Base-by-base conservation (phyloP, 2,797 vertebrate genomes). In the Smutsia temminckii region DNA sequence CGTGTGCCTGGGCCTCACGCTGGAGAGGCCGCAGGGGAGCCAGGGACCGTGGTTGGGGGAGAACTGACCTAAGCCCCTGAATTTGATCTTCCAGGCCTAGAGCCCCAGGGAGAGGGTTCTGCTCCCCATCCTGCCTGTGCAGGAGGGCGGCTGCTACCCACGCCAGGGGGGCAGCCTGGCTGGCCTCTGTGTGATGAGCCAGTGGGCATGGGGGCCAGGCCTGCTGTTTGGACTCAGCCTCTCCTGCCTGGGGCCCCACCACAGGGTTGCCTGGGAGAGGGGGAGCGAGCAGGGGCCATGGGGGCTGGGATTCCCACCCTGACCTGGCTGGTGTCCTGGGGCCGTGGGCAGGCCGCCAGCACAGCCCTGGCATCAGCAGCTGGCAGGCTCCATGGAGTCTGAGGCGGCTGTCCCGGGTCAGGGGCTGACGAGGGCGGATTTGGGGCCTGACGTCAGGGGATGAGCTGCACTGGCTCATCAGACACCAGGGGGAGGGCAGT, bases 391-490 rank as follows among this genome's bases (percentile, higher is more conserved):
- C n/a, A 61, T 53, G 63, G 27, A 27, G 85, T 0, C 11, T 1
- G 3, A 20, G 53, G 81, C 75, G 2, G 92, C 51, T 32, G 78
- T 68, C 85, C 74, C 21, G 13, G 18, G 77, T n/a, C 68, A 34
- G 89, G 63, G 85, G 77, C 84, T 91, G 78, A 85, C 13, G 8
- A 89, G 79, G 25, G 37, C 89, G 66, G 90, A 86, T 93, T 96
- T 94, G 63, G 66, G 92, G 77, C 63, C 95, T 97, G 97, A 98
- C 89, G 86, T 97, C 96, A 97, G 96, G 79, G 27, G 72, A 69
- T 63, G 91, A n/a, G 77, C 85, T 68, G 32, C 16, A 57, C 91
- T 85, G 88, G 94, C 81, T 18, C 71, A 20, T 79, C 61, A 0
- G 68, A 16, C 34, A 68, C 32, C 3, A 7, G 2, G 1, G 12